Evolutionary conservation across 92 coral and sea anemone species (phyloP).

Genomic region (Zoanthus sansibaricus): DNA sequence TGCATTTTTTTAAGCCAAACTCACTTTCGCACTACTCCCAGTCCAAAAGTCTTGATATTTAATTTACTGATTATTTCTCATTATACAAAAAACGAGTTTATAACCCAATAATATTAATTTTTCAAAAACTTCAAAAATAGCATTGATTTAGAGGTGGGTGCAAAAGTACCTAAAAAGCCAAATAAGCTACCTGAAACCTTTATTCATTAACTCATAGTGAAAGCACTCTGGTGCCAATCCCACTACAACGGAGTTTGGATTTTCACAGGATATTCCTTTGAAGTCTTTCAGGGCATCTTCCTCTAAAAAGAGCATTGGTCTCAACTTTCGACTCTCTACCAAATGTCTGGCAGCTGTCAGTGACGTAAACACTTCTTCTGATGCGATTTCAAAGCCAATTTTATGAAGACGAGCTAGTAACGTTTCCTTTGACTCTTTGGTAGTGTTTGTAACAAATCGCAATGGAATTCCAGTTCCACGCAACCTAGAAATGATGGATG

Average conservation of each 20-base stretch:
- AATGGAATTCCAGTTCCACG: conserved; percentile 81
- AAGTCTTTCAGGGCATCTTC: conserved; percentile 88
- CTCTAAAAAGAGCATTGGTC: conserved; percentile 83
- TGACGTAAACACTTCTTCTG: conserved; percentile 93
- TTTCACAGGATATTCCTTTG: conserved; percentile 64
- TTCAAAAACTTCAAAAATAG: too few species aligned
- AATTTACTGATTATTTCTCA: too few species aligned
- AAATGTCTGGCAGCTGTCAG: conserved; percentile 90
- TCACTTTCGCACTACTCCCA: too few species aligned
- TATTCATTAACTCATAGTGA: conserved; percentile 81
- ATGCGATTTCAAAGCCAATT: conserved; percentile 82
- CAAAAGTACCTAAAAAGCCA: too few species aligned
- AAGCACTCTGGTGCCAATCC: conserved; percentile 95
- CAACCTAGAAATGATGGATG: conserved; percentile 61
- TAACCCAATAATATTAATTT: too few species aligned
- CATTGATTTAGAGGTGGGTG: too few species aligned
- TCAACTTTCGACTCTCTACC: conserved; percentile 70
- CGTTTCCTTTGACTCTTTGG: conserved; percentile 91
- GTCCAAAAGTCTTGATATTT: too few species aligned
- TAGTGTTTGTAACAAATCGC: conserved; percentile 96
- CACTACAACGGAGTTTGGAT: conserved; percentile 90
- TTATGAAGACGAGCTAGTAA: conserved; percentile 70
- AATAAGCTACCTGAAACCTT: conserved; percentile 83
- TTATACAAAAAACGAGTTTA: too few species aligned
- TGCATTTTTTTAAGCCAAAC: too few species aligned